Base-by-base conservation (phyloP, 2,888 invertebrate genomes). In the Hypomecis atomaria region DNA sequence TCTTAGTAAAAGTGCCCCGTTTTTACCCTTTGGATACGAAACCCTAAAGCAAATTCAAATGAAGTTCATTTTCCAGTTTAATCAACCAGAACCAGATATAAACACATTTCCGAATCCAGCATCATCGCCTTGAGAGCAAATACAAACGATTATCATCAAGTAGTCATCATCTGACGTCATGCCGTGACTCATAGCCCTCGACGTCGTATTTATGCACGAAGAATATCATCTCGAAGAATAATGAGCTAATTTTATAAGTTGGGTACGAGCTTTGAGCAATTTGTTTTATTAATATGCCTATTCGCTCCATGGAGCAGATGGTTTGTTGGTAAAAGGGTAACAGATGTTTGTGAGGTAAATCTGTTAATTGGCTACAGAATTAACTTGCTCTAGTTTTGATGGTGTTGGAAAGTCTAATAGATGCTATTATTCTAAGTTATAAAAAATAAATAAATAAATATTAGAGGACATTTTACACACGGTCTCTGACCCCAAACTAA, bases 151-250 rank as follows among this genome's bases (percentile, higher is more conserved):
- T 58, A 62, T 62, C 67, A 65, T 54, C 34, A 60, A 50, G 55
- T 56, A 70, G 71, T 71, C 69, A 70, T 71, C 45, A 40, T 7
- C 52, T 71, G 65, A 65, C 73, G 71, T 72, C 72, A 72, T 52
- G 48, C 45, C 58, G 11, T 43, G 50, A 36, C 7, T 43, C 10
- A 34, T 67, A 65, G 66, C 60, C 67, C 47, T 42, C 56, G 49
- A 47, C 42, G 59, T 57, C 45, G 42, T 71, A 66, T 71, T 70
- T 71, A 69, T 45, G 11, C 1, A 37, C 0, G 37, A 10, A 44
- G 43, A 38, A 59, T 60, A 61, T 60, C 44, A 59, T 67, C 50
- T 63, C 56, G 65, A 23, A 23, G 23, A 23, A 23, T 62, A 40
- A 57, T 36, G 49, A 63, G 63, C 57, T 70, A 65, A 65, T 66